Percentiles rank a stretch among this genome's conserved stretches.
Evolutionary conservation across 2,797 vertebrate genomes (phyloP).

Genomic region (Anguilla marmorata): DNA sequence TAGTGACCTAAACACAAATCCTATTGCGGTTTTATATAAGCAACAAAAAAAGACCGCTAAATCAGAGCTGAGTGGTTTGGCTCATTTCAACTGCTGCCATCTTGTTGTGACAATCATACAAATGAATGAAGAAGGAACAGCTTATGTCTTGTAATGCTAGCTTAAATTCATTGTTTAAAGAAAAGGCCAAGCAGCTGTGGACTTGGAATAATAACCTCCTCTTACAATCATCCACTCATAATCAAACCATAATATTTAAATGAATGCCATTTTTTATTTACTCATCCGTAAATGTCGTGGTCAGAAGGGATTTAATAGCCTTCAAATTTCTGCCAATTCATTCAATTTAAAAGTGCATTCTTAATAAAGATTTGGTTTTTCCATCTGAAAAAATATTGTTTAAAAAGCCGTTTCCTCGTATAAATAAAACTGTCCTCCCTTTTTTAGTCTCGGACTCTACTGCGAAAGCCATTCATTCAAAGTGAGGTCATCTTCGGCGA

Average conservation of each 20-base stretch:
- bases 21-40: neutral
- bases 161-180: neutral
- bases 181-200: neutral
- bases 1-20: neutral
- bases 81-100: neutral
- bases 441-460: neutral
- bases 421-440: neutral
- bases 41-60: neutral
- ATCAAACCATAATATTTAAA: neutral
- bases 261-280: neutral
- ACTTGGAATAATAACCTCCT: neutral
- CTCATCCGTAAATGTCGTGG: neutral
- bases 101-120: neutral
- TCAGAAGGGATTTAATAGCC: neutral
- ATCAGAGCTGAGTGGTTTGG: neutral
- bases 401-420: neutral
- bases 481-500: neutral
- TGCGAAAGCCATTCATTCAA: neutral
- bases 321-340: neutral
- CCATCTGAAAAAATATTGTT: neutral
- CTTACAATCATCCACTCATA: neutral
- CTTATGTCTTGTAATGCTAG: neutral
- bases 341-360: constrained; percentile 1
- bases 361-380: neutral
- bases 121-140: neutral